Percentiles rank a stretch among this genome's conserved stretches.
These are phyloP conservation scores for Rhinopomastus cyanomelas DNA, from an alignment of 2,113 vertebrate species.

Conservation along the genomic window DNA sequence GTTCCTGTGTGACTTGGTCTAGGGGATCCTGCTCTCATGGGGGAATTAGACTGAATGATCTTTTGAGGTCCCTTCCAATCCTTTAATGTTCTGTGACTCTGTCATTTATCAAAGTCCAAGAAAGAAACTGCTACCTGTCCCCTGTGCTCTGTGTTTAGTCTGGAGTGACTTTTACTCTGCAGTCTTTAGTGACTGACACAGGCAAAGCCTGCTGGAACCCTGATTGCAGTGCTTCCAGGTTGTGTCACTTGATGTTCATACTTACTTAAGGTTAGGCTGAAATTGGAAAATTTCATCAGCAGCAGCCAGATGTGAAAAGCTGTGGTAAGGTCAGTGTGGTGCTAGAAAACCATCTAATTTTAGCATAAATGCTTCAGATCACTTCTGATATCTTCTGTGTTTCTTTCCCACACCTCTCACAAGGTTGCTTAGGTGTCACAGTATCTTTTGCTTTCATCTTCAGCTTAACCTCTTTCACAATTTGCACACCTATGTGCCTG, in stretches of 20 bases:
- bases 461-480: neutral
- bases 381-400: neutral
- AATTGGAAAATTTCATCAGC: neutral
- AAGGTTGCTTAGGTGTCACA: neutral
- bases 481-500: neutral
- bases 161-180: no score
- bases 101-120: no score
- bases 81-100: no score
- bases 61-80: no score
- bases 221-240: neutral
- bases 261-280: neutral
- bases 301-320: neutral
- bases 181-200: neutral
- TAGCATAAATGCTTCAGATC: neutral
- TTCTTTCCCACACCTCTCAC: neutral
- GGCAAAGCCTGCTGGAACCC: neutral
- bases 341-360: neutral
- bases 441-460: neutral
- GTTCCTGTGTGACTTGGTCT: no score
- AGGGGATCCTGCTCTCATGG: no score
- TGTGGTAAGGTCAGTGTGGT: neutral
- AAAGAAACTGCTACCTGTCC: neutral
- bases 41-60: no score
- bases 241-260: neutral
- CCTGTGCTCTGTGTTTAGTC: neutral